phyloP scores from a whole-genome alignment of 1,140 invertebrate species.

The Aphis craccivora region DNA sequence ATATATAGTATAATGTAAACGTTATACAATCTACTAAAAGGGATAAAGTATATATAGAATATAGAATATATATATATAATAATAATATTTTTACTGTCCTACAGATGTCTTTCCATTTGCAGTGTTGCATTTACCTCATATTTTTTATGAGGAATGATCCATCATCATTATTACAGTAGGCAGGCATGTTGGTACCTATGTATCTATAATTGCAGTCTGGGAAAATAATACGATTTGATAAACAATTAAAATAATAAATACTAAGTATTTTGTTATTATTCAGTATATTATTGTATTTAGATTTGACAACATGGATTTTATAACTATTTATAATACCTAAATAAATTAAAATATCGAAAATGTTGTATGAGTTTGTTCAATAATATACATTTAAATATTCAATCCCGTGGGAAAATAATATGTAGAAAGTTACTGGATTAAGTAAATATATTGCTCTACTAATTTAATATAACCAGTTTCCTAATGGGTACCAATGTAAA shows the following conservation, averaged over 20 bases:
- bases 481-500: background rate
- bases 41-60: background rate
- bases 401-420: background rate
- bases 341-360: background rate
- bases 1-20: background rate
- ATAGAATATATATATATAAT: background rate
- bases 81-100: background rate
- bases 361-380: background rate
- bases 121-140: background rate
- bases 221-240: background rate
- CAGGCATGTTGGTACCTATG: background rate
- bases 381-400: background rate
- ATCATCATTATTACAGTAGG: background rate
- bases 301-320: background rate
- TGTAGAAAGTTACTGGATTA: slow-evolving; percentile 10
- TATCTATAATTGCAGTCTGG: background rate
- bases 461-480: slow-evolving; percentile 2
- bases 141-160: background rate
- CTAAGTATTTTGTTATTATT: background rate
- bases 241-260: background rate
- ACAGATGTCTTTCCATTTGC: background rate
- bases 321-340: background rate
- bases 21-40: slow-evolving; percentile 11
- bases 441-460: background rate
- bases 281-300: background rate